These are phyloP conservation scores for Agriopis aurantiaria DNA, from an alignment of 2,888 invertebrate species.

Conservation along the genomic window DNA sequence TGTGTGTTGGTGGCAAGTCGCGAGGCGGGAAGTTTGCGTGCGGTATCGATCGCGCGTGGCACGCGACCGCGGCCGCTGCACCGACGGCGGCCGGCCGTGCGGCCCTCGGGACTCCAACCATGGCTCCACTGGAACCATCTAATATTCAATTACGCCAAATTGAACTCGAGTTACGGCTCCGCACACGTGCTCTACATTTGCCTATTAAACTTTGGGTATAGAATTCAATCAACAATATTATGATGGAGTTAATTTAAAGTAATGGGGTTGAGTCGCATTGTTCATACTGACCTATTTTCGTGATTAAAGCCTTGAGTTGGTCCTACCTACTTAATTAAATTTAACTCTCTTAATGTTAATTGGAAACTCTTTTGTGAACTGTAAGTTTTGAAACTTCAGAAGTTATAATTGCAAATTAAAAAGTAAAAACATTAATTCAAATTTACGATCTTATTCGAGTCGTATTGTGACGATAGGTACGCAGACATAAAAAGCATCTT, in stretches of 20 bases:
- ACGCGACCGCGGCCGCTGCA: conserved; percentile 80
- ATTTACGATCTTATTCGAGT: neutral
- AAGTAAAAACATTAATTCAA: neutral
- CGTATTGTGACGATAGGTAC: neutral
- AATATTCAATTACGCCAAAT: conserved; percentile 51
- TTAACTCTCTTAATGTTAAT: neutral
- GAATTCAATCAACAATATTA: conserved; percentile 19
- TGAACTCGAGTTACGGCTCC: conserved; percentile 37
- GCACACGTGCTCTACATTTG: conserved; percentile 32
- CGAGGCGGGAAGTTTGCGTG: conserved; percentile 77
- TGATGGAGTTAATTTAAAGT: conserved; percentile 22
- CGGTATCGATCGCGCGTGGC: conserved; percentile 80
- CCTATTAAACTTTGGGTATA: conserved; percentile 9
- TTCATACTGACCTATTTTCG: conserved; percentile 5
- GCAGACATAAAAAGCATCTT: neutral
- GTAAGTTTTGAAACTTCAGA: neutral
- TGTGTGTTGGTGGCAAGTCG: conserved; percentile 53
- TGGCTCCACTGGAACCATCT: conserved; percentile 39
- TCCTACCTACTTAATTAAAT: neutral
- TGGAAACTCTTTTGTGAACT: neutral
- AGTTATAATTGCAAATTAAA: neutral
- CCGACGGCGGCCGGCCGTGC: conserved; percentile 55
- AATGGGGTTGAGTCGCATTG: neutral
- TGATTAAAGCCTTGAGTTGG: neutral
- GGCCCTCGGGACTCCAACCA: conserved; percentile 44